Base-by-base conservation (phyloP, 2,797 vertebrate genomes). In the Cynodonichthys magdalenae region DNA sequence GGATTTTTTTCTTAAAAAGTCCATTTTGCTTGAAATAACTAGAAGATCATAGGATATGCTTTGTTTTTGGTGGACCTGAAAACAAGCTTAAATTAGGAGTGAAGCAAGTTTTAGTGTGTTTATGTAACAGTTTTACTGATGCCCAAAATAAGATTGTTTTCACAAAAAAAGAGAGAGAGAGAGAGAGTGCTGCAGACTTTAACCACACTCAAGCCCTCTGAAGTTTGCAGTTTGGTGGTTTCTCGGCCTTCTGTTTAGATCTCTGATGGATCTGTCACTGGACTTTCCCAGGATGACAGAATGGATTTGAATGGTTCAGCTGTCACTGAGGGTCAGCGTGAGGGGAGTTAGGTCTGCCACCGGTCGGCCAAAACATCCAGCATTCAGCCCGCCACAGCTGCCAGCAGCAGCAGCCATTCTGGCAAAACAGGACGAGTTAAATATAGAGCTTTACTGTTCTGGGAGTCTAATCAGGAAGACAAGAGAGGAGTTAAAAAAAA, bases 401-500 rank as follows among this genome's bases (percentile, higher is more conserved):
- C 95, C 93, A 94, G 91, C 92, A 90, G 93, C 85, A 85, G 93
- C 85, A 85, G 92, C 92, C 93, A 11, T 64, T 71, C 71, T 88
- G 85, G 85, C 78, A 75, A 60, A 93, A 93, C 93, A 87, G 90
- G 92, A 91, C 69, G 74, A 90, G 95, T 94, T 98, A 99, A 96
- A 98, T 96, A 96, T 99, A 99, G 96, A 95, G 80, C 85, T 89
- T 85, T 84, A 85, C 87, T 93, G 94, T 92, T 58, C 11, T 71
- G 74, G 55, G 82, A 77, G 70, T 84, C 73, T 27, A 58, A 74
- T 75, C 62, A 68, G 69, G 80, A 76, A 79, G 80, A 84, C 63
- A 80, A 83, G 90, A 87, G 82, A 82, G 63, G 79, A 77, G 87
- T 89, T 2, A 89, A 93, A 87, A 79, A 72, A 80, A 70, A 71